A percentile compares a stretch with the other conserved stretches of the same genome.
These are phyloP conservation scores for Opisthocomus hoazin DNA, from an alignment of 2,113 vertebrate species.

Conservation along the genomic window DNA sequence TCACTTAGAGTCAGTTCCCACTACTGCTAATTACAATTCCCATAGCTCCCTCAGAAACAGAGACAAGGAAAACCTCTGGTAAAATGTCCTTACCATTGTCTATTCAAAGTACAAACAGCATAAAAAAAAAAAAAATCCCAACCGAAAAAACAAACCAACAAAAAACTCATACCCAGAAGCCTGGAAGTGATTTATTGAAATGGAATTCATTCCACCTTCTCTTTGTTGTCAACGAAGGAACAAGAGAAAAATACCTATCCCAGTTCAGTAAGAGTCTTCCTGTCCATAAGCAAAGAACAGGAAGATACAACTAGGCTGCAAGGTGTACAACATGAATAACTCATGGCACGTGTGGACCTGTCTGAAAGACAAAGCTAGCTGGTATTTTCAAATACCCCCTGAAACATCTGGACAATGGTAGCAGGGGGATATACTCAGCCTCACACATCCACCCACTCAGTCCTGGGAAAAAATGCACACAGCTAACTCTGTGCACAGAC, in stretches of 20 bases:
- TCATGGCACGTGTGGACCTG: not conserved
- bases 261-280: not conserved
- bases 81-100: not conserved
- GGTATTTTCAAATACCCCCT: not conserved
- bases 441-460: not conserved
- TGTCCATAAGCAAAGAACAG: not conserved
- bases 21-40: constrained; percentile 46
- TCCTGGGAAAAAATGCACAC: rapidly evolving
- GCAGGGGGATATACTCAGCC: not conserved
- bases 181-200: not conserved
- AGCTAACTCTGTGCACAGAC: rapidly evolving
- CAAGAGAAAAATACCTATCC: not conserved
- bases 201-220: not conserved
- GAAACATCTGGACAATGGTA: not conserved
- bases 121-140: not conserved
- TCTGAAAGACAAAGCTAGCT: not conserved
- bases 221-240: not conserved
- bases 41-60: not conserved
- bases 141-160: not conserved
- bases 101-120: not conserved
- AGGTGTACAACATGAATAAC: not conserved
- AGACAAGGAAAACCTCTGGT: not conserved
- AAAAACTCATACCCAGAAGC: not conserved
- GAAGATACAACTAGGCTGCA: not conserved
- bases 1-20: constrained; percentile 21